Percentiles rank a stretch among this genome's conserved stretches.
Evolutionary conservation across 2,113 vertebrate species (phyloP).

Genomic region (Cochlearius cochlearius): DNA sequence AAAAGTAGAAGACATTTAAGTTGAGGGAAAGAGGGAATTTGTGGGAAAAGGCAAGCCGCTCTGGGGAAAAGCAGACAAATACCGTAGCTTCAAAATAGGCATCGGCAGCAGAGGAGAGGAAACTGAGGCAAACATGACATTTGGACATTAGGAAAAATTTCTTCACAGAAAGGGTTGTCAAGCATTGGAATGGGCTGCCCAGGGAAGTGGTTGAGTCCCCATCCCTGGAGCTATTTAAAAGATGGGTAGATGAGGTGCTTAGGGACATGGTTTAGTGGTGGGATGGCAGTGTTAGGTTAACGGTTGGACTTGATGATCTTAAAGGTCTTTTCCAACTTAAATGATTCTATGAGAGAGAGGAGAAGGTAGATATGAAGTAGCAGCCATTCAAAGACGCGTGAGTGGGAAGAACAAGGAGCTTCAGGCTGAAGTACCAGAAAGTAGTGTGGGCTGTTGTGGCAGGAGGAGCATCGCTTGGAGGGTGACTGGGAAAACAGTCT

Average conservation of each 20-base stretch:
- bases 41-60: neutral
- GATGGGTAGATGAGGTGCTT: too few relatives aligned
- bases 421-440: neutral
- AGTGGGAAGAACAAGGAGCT: neutral
- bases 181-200: too few relatives aligned
- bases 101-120: neutral
- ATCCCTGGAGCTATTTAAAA: too few relatives aligned
- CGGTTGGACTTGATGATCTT: too few relatives aligned
- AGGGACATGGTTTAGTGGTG: too few relatives aligned
- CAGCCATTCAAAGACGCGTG: neutral
- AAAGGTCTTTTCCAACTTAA: too few relatives aligned
- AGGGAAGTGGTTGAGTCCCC: too few relatives aligned
- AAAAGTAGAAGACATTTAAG: neutral
- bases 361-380: neutral
- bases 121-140: neutral
- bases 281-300: too few relatives aligned
- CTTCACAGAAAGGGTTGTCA: too few relatives aligned
- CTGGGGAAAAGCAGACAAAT: neutral
- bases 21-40: neutral
- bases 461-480: neutral
- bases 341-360: neutral
- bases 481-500: neutral
- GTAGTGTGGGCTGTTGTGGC: neutral
- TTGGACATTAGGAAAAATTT: too few relatives aligned
- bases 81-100: neutral